phyloP scores from a whole-genome alignment of 2,113 vertebrate species.

The Varanus salvator region DNA sequence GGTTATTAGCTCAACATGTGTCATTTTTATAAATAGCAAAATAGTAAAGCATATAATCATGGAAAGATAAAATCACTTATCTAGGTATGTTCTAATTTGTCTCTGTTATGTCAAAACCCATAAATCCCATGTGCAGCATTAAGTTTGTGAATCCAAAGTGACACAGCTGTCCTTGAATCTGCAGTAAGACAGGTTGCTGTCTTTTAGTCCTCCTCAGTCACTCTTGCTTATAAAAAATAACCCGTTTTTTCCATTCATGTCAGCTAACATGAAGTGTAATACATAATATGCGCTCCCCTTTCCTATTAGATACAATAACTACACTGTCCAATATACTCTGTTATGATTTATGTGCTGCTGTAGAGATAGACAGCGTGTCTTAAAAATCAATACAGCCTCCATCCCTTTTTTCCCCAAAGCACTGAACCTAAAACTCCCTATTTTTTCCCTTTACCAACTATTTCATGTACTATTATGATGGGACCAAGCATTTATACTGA shows the following conservation, averaged over 20 bases:
- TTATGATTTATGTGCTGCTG: constrained; percentile 25
- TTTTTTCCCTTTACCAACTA: constrained; percentile 49
- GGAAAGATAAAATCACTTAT: neutral
- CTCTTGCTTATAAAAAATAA: neutral
- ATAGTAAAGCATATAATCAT: too few species aligned
- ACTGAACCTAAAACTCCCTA: constrained; percentile 28
- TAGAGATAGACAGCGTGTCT: constrained; percentile 44
- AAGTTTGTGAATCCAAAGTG: constrained; percentile 17
- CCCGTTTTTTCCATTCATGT: neutral
- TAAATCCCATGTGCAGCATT: constrained; percentile 10
- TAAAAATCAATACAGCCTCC: constrained; percentile 42
- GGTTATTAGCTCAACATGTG: too few species aligned
- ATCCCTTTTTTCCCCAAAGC: neutral
- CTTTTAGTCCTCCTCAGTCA: constrained; percentile 21
- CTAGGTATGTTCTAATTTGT: neutral
- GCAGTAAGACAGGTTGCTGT: constrained; percentile 12
- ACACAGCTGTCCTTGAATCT: neutral
- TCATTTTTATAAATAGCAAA: too few species aligned
- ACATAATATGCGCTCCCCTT: neutral
- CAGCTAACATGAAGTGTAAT: constrained; percentile 9
- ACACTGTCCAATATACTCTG: neutral
- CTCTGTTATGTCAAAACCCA: constrained; percentile 9
- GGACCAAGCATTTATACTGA: too few species aligned
- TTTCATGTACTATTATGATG: constrained; percentile 5
- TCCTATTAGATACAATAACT: constrained; percentile 14